These are phyloP conservation scores for Uria lomvia DNA, from an alignment of 2,113 vertebrate genomes.

Conservation along the genomic window DNA sequence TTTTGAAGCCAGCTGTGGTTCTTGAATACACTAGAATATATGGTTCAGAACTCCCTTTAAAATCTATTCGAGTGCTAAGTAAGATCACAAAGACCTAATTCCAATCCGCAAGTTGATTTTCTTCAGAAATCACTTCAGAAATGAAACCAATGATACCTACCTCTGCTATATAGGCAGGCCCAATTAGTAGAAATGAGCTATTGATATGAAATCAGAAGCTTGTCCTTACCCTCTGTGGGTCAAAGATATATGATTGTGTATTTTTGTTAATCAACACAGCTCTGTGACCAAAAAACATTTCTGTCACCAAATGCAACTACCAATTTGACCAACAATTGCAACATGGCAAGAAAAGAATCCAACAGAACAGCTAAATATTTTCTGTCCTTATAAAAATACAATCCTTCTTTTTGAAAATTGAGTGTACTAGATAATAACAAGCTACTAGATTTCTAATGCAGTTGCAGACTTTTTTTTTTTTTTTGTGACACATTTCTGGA, in stretches of 20 bases:
- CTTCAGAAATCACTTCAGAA: background rate
- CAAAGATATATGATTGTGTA: background rate
- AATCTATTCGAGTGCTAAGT: background rate
- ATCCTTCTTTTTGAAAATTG: background rate
- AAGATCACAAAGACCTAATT: background rate
- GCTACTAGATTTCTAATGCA: background rate
- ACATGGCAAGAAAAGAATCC: background rate
- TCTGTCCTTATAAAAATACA: background rate
- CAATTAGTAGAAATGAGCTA: background rate
- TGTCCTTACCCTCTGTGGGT: background rate
- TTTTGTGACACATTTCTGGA: background rate
- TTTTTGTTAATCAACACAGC: background rate
- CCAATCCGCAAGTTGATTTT: background rate
- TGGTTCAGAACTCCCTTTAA: background rate
- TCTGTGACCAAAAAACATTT: background rate
- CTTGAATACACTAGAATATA: background rate
- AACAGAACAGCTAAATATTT: background rate
- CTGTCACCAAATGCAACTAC: background rate
- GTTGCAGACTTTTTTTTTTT: background rate
- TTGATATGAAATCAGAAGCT: background rate
- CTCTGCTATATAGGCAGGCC: background rate
- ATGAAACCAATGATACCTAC: background rate
- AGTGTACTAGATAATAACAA: background rate
- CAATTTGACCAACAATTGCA: background rate
- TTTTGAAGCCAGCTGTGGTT: background rate